Base-by-base conservation (phyloP, 1,140 invertebrate genomes). In the Drosophila triauraria region DNA sequence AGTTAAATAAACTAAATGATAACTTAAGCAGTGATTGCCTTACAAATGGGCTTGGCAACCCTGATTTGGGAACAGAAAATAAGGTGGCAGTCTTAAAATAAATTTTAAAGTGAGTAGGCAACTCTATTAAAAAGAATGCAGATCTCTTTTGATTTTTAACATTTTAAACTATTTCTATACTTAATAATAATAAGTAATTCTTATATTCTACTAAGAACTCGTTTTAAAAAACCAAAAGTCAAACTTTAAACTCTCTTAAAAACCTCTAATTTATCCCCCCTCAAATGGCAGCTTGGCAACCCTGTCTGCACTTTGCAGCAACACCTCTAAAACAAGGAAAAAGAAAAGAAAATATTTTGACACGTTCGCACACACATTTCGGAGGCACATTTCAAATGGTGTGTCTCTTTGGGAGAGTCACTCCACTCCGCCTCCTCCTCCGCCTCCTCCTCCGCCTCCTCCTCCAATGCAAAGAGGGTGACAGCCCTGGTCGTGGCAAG, bases 401-500 rank as follows among this genome's bases (percentile, higher is more conserved):
- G 17, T n/a, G 27, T 32, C 25, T 25, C 27, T 30, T 10, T 13
- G 17, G 9, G 3, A 17, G 6, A 61, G 25, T n/a, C 27, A 17
- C 38, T 64, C 7, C 20, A 38, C 12, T 4, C n/a, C n/a, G 3
- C 25, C n/a, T 3, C 32, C 32, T 10, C 32, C 42, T 43, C 6
- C 42, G 6, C 13, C 13, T 10, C 4, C 15, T 15, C 25, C 8
- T 40, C 12, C 9, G 2, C 20, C 13, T n/a, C n/a, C n/a, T n/a
- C n/a, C n/a, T n/a, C n/a, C n/a, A n/a, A n/a, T n/a, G n/a, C n/a
- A n/a, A n/a, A n/a, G 38, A 27, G 23, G 35, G 25, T 46, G 62
- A 53, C 42, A 76, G 38, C 54, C 10, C 44, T 61, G 57, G 50
- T 23, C 35, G 54, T 40, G 42, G 64, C 50, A 63, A 46, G 38